Base-by-base conservation (phyloP, 2,797 vertebrate genomes). In the Pseudocheirus occidentalis region DNA sequence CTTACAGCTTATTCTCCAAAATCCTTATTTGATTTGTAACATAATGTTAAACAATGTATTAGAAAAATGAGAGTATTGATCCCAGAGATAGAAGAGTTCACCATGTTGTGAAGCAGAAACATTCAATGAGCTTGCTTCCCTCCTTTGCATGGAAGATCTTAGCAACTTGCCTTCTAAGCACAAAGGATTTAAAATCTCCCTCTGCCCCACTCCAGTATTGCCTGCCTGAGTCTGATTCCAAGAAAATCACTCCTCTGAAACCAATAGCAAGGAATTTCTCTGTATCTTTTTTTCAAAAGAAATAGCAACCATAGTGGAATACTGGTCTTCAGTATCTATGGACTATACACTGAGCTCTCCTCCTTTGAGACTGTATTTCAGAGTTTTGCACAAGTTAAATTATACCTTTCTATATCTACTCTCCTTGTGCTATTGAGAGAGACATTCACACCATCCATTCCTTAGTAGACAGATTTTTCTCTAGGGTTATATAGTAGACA, bases 41-140 rank as follows among this genome's bases (percentile, higher is more conserved):
- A 87, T 87, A 50, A 27, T 87, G 40, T 87, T 87, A 87, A 46
- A 50, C 73, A 87, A 50, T 46, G 73, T 87, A 87, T 87, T 87
- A 87, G 73, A 87, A 87, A 87, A 87, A 87, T 87, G 73, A 87
- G 40, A 87, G 40, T 81, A 81, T 81, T 81, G 73, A 87, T 87
- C 40, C 24, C 40, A 87, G 73, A 87, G 40, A 87, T 24, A 87
- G 21, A 87, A 81, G 50, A 50, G 73, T 46, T 50, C 73, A 87
- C 73, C 1, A 40, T 50, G n/a, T 87, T 10, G 50, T 87, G 40
- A 87, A 87, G 73, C 27, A 50, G 73, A 46, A 81, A 81, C 40
- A 81, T 81, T 81, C 73, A 81, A 21, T 27, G 40, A 50, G 73
- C 73, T 50, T 12, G 73, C 21, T 87, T 87, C 50, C 46, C 40